A percentile compares a stretch with the other conserved stretches of the same genome.
phyloP scores from a whole-genome alignment of 2,888 invertebrate species.

The Leptopilina drosophilae region DNA sequence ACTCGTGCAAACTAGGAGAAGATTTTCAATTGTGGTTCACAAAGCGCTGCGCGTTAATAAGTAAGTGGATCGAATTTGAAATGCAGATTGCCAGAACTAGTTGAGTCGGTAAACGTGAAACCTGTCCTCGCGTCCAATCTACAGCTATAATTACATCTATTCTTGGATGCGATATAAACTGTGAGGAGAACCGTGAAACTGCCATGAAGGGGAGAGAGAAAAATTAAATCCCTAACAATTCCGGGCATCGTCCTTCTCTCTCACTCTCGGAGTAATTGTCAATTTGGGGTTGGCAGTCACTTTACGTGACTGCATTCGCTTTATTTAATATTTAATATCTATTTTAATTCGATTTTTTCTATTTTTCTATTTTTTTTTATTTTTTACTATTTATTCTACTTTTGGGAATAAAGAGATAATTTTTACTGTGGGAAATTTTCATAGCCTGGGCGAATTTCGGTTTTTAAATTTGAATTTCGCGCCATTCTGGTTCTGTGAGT shows the following conservation, averaged over 20 bases:
- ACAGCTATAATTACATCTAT: conserved; percentile 36
- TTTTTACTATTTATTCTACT: too few relatives aligned
- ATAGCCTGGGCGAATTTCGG: too few relatives aligned
- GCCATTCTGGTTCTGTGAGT: too few relatives aligned
- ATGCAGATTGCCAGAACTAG: conserved; percentile 39
- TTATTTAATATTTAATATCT: too few relatives aligned
- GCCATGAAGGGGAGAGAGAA: background rate
- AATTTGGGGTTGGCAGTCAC: too few relatives aligned
- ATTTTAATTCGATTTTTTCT: too few relatives aligned
- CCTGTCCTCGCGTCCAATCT: conserved; percentile 31
- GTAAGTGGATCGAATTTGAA: conserved; percentile 37
- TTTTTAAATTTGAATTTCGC: too few relatives aligned
- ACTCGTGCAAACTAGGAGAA: conserved; percentile 11
- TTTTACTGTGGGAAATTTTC: too few relatives aligned
- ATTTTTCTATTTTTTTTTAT: too few relatives aligned
- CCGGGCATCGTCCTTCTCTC: background rate
- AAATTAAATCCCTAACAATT: conserved; percentile 18
- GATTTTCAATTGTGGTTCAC: conserved; percentile 36
- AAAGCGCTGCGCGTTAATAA: conserved; percentile 34
- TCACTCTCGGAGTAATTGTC: too few relatives aligned
- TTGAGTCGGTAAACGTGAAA: conserved; percentile 18
- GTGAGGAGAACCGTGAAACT: conserved; percentile 4
- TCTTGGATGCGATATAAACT: conserved; percentile 27
- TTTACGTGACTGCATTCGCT: too few relatives aligned
- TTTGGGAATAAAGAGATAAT: too few relatives aligned